phyloP scores from a whole-genome alignment of 2,113 vertebrate species.

The Sebastes fasciatus region DNA sequence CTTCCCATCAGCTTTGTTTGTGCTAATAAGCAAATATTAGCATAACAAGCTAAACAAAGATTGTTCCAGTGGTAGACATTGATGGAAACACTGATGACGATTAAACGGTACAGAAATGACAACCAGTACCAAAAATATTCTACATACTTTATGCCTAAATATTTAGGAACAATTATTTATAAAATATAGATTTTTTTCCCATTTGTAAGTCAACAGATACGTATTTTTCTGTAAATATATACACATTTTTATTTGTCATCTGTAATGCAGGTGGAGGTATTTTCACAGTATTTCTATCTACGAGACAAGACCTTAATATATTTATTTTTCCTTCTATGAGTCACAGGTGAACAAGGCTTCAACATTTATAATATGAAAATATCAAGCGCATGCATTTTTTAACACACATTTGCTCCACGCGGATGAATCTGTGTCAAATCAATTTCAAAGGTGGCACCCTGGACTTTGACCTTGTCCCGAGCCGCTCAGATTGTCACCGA shows the following conservation, averaged over 20 bases:
- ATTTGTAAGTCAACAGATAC: background rate
- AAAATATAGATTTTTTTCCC: background rate
- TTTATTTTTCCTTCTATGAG: slow-evolving; percentile 6
- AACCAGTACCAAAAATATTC: background rate
- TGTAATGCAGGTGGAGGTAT: slow-evolving; percentile 14
- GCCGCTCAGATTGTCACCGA: slow-evolving; percentile 57
- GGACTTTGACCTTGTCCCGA: slow-evolving; percentile 68
- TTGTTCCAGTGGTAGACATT: background rate
- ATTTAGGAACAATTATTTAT: background rate
- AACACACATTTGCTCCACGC: slow-evolving; percentile 61
- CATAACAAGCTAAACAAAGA: background rate
- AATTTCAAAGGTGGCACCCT: slow-evolving; percentile 73
- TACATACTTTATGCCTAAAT: background rate
- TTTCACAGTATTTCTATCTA: background rate
- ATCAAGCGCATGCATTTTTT: slow-evolving; percentile 73
- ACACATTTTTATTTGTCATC: background rate
- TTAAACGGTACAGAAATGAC: background rate
- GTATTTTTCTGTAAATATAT: background rate
- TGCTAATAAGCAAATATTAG: background rate
- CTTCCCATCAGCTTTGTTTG: background rate
- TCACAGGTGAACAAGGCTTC: slow-evolving; percentile 49
- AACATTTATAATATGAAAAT: slow-evolving; percentile 61
- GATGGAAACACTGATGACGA: background rate
- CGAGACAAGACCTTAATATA: slow-evolving; percentile 10
- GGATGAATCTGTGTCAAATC: slow-evolving; percentile 74